These are phyloP conservation scores for Aporophyla lueneburgensis DNA, from an alignment of 2,888 invertebrate species.

Conservation along the genomic window DNA sequence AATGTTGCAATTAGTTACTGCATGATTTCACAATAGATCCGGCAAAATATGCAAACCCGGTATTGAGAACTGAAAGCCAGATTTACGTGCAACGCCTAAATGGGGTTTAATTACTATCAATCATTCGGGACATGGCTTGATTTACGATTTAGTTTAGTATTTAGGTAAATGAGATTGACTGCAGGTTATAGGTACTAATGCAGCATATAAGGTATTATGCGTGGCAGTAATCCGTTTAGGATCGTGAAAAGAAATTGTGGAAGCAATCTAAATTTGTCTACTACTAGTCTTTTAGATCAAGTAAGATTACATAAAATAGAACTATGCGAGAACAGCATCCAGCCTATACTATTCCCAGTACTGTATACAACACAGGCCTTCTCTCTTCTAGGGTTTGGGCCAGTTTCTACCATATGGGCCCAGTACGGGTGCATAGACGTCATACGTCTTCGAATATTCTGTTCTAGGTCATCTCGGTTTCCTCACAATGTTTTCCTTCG, in stretches of 20 bases:
- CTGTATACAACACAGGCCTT: too few species aligned
- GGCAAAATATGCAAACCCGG: slow-evolving; percentile 41
- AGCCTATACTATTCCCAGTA: too few species aligned
- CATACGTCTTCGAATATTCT: too few species aligned
- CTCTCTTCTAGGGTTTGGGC: too few species aligned
- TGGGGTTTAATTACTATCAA: slow-evolving; percentile 70
- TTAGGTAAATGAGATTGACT: slow-evolving; percentile 21
- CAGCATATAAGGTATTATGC: background rate
- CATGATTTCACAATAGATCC: slow-evolving; percentile 62
- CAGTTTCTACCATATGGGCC: too few species aligned
- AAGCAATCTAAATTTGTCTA: too few species aligned
- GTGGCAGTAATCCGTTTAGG: background rate
- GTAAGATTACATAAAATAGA: too few species aligned
- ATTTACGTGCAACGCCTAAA: slow-evolving; percentile 61
- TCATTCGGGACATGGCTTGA: slow-evolving; percentile 49
- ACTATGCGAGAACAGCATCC: too few species aligned
- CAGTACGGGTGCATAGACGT: too few species aligned
- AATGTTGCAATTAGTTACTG: slow-evolving; percentile 61
- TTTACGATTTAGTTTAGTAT: slow-evolving; percentile 40
- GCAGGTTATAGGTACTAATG: background rate
- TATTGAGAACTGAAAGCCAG: slow-evolving; percentile 46
- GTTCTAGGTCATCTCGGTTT: too few species aligned
- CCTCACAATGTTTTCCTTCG: too few species aligned
- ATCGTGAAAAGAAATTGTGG: background rate
- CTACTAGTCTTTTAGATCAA: too few species aligned